Base-by-base conservation (phyloP, 1,140 invertebrate species). In the Oryctes rhinoceros region DNA sequence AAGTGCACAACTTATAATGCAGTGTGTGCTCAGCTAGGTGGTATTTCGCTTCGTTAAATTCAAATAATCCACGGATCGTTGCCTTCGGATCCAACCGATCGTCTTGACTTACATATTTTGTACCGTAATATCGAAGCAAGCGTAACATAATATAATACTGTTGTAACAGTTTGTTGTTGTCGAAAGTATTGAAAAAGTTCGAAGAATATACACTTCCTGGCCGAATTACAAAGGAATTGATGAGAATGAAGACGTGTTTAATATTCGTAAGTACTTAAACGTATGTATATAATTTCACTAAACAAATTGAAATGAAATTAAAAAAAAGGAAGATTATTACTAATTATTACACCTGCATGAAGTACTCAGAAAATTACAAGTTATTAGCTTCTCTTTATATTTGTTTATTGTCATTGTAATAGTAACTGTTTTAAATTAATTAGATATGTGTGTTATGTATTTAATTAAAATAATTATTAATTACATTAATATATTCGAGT, bases 1-100 rank as follows among this genome's bases (percentile, higher is more conserved):
- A 76, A 76, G 74, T 76, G 39, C 74, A 39, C 74, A 76, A 76
- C 74, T 76, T 76, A 76, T 76, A 76, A 76, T n/a, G 44, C 18
- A 76, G 74, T 76, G 35, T 48, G 74, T n/a, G 13, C 35, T 39
- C 18, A 7, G 44, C 74, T 48, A 76, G n/a, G 3, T 44, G 74
- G 15, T 76, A 76, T 20, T 76, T 20, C 74, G 47, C 74, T 67
- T 35, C 65, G 65, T 67, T 67, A 35, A 67, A 67, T 67, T 67
- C 65, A 67, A 67, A 67, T 67, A 67, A 18, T 67, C 65, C 30
- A 67, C 65, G 65, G 65, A 67, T 67, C 65, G 65, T 67, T 67
- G 65, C 65, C 65, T 67, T 30, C 65, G 18, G 10, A 67, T 20
- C 65, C 65, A 6, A 67, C 65, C 20, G 65, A 67, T 6, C 65